These are phyloP conservation scores for Taenaris catops DNA, from an alignment of 2,888 invertebrate genomes.

Conservation along the genomic window DNA sequence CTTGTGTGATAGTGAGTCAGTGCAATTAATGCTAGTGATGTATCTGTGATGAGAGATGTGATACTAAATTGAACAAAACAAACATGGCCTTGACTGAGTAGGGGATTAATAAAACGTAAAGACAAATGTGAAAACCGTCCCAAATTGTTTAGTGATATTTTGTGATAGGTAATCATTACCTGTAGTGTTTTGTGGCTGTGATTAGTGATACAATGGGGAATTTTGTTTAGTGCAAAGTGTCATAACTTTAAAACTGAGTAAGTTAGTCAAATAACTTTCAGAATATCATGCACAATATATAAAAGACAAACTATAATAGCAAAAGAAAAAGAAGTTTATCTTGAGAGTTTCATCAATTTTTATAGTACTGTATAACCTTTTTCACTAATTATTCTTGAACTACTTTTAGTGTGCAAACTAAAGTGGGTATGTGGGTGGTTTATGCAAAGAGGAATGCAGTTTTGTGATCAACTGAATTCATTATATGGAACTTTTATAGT, in stretches of 20 bases:
- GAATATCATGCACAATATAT: no score
- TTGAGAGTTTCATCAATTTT: no score
- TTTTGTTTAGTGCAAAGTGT: conserved; percentile 13
- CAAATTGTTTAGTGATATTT: conserved; percentile 14
- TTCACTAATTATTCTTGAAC: no score
- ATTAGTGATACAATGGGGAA: conserved; percentile 18
- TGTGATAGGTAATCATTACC: conserved; percentile 17
- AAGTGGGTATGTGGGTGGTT: no score
- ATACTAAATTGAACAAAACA: conserved; percentile 6
- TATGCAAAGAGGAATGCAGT: no score
- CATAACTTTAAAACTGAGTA: conserved; percentile 16
- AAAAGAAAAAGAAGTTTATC: no score
- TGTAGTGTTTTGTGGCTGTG: conserved; percentile 23
- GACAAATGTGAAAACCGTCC: conserved; percentile 7
- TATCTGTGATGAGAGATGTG: conserved; percentile 19
- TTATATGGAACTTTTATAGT: no score
- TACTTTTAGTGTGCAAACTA: no score
- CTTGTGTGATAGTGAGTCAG: conserved; percentile 59
- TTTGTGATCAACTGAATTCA: no score
- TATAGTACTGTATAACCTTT: no score
- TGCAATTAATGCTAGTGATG: conserved; percentile 34
- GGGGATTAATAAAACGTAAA: conserved; percentile 8
- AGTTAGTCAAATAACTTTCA: no score
- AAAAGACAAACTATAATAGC: no score
- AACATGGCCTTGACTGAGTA: conserved; percentile 11